Conservation (phyloP, 64 coral and sea anemone species). For the Exaiptasia diaphana region DNA sequence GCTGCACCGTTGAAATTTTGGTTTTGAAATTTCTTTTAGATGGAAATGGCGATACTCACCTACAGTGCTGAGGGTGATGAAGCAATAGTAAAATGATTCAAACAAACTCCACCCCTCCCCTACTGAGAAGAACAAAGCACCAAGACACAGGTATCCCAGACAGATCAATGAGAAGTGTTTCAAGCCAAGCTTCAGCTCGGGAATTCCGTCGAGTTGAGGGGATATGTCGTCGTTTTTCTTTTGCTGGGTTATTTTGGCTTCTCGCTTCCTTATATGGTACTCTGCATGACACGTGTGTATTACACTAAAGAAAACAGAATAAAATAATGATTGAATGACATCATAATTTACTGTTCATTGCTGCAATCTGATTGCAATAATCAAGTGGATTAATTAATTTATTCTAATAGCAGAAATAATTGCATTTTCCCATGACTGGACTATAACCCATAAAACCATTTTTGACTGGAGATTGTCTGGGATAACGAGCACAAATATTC, state of each 20-base stretch:
- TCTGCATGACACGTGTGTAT: not conserved
- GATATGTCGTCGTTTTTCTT: slow-evolving; percentile 60
- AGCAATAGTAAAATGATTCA: slow-evolving; percentile 83
- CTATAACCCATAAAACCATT: too few relatives aligned
- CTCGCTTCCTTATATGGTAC: slow-evolving; percentile 11
- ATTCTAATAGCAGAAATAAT: too few relatives aligned
- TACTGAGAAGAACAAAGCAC: slow-evolving; percentile 50
- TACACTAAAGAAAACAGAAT: not conserved
- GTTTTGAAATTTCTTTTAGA: too few relatives aligned
- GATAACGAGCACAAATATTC: too few relatives aligned
- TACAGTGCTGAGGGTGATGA: slow-evolving; percentile 76
- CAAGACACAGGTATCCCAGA: slow-evolving; percentile 40
- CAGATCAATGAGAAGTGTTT: not conserved
- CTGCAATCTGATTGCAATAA: too few relatives aligned
- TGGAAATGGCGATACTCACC: slow-evolving; percentile 41
- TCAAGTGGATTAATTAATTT: too few relatives aligned
- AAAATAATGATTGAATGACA: too few relatives aligned
- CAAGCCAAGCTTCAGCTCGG: slow-evolving; percentile 13
- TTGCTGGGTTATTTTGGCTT: not conserved
- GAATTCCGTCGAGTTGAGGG: not conserved
- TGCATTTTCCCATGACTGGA: too few relatives aligned
- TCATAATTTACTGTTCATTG: too few relatives aligned
- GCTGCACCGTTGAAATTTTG: too few relatives aligned
- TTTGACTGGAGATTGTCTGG: too few relatives aligned
- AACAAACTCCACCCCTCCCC: slow-evolving; percentile 77